Conservation (phyloP, 2,888 invertebrate species). For the Nemotelus pantherinus region DNA sequence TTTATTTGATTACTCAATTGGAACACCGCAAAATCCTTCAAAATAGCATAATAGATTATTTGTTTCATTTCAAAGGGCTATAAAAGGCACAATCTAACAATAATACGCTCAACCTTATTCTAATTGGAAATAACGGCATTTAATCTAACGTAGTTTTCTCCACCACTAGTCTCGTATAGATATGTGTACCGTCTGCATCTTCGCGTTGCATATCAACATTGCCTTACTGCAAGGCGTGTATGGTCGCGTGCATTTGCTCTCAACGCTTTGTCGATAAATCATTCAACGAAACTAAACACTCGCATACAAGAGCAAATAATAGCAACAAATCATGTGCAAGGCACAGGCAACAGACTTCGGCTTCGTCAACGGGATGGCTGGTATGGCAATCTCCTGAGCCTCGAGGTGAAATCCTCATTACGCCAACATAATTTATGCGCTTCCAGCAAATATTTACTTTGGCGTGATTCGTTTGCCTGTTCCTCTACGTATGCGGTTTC, state of each 20-base stretch:
- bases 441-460: conserved; percentile 43
- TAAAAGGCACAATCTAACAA: not conserved
- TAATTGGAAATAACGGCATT: conserved; percentile 26
- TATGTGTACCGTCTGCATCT: conserved; percentile 27
- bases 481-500: conserved; percentile 19
- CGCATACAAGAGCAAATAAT: conserved; percentile 33
- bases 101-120: conserved; percentile 13
- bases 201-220: conserved; percentile 3
- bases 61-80: too few species aligned
- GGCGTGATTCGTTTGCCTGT: conserved; percentile 32
- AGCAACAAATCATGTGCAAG: conserved; percentile 38
- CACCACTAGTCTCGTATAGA: conserved; percentile 5
- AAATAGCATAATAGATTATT: too few species aligned
- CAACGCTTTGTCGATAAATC: conserved; percentile 42
- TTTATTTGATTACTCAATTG: too few species aligned
- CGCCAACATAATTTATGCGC: conserved; percentile 44
- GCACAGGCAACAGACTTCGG: not conserved
- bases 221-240: not conserved
- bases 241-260: conserved; percentile 38
- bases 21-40: too few species aligned
- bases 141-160: conserved; percentile 7
- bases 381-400: conserved; percentile 30
- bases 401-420: conserved; percentile 38
- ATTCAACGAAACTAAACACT: conserved; percentile 37
- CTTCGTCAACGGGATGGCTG: conserved; percentile 18